These are phyloP conservation scores for Hyperoplus immaculatus DNA, from an alignment of 2,797 vertebrate species.

Conservation along the genomic window DNA sequence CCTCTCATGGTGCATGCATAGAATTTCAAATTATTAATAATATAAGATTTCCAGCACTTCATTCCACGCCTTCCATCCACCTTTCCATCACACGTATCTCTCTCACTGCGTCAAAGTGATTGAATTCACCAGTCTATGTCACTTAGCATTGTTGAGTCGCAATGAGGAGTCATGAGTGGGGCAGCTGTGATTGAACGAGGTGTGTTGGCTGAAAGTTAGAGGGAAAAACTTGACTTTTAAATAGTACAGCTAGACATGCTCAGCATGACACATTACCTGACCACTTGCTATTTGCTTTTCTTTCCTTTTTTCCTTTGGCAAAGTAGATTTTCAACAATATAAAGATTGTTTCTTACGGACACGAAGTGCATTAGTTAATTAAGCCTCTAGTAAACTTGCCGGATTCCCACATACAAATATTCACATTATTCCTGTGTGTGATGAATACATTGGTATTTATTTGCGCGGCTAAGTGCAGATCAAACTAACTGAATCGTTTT, in stretches of 20 bases:
- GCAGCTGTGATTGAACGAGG: not conserved
- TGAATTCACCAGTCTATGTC: not conserved
- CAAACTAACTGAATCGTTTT: slow-evolving; percentile 5
- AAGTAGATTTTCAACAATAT: not conserved
- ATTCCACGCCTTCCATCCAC: not conserved
- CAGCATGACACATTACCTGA: not conserved
- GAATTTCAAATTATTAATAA: not conserved
- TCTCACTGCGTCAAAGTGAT: not conserved
- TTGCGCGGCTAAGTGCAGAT: not conserved
- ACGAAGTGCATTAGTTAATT: not conserved
- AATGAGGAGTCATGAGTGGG: not conserved
- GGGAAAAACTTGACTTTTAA: not conserved
- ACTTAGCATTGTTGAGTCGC: not conserved
- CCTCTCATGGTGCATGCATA: not conserved
- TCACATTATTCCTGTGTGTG: not conserved
- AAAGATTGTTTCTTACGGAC: not conserved
- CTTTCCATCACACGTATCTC: slow-evolving; percentile 2
- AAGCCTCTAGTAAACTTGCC: not conserved
- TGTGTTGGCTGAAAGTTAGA: not conserved
- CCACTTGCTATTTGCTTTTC: not conserved
- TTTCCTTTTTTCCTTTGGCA: not conserved
- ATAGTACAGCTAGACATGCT: not conserved
- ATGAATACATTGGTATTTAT: not conserved
- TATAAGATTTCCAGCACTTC: not conserved
- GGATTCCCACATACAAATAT: slow-evolving; percentile 1